A percentile compares a stretch with the other conserved stretches of the same genome.
These are phyloP conservation scores for Chrysemys picta DNA, from an alignment of 2,113 vertebrate species.

Conservation along the genomic window DNA sequence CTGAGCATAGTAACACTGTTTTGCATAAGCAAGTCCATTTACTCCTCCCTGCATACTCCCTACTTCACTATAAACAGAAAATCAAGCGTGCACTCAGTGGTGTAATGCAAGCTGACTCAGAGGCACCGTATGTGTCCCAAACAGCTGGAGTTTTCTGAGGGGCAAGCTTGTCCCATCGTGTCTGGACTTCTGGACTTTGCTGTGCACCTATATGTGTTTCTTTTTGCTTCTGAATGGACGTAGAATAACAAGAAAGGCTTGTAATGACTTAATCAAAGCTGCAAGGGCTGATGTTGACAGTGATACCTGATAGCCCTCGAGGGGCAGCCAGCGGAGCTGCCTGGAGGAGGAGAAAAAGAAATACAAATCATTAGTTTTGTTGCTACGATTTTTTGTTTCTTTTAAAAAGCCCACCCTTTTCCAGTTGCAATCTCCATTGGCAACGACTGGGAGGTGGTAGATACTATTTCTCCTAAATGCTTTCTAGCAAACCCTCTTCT, in stretches of 20 bases:
- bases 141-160: slow-evolving; percentile 40
- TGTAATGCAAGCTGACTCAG: not conserved
- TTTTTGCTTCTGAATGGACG: not conserved
- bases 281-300: slow-evolving; percentile 7
- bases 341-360: not conserved
- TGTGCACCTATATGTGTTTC: not conserved
- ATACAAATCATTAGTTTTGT: slow-evolving; percentile 54
- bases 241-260: slow-evolving; percentile 51
- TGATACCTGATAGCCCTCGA: slow-evolving; percentile 25
- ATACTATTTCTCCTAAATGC: not conserved
- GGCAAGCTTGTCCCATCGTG: not conserved
- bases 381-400: slow-evolving; percentile 22
- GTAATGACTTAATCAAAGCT: slow-evolving; percentile 45
- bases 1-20: not conserved
- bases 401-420: slow-evolving; percentile 13
- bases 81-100: not conserved
- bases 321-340: not conserved
- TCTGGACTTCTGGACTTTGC: slow-evolving; percentile 7
- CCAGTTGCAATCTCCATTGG: not conserved
- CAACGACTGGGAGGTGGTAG: not conserved
- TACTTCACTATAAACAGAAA: not conserved
- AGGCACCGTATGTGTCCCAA: not conserved
- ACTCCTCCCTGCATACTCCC: not conserved
- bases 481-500: not conserved
- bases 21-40: not conserved